phyloP scores from a whole-genome alignment of 1,140 invertebrate genomes.

The Trichogramma pretiosum region DNA sequence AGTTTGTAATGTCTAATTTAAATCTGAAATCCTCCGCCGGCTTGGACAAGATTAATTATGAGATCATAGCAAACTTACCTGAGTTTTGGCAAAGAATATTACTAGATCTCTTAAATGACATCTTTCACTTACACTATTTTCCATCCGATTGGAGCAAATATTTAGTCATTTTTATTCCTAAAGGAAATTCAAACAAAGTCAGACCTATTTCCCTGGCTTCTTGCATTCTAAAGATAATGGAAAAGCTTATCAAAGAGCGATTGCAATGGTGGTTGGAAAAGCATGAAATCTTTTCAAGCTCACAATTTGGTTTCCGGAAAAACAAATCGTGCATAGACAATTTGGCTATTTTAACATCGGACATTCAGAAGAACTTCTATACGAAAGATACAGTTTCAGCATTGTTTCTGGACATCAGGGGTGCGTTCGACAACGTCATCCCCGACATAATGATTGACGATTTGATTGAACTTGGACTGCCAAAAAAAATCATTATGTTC shows the following conservation, averaged over 20 bases:
- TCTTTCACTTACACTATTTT: slow-evolving; percentile 11
- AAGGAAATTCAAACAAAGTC: slow-evolving; percentile 18
- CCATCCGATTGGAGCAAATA: slow-evolving; percentile 21
- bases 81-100: slow-evolving; percentile 15
- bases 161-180: slow-evolving; percentile 23
- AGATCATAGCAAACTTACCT: slow-evolving; percentile 13
- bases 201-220: slow-evolving; percentile 23
- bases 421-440: slow-evolving; percentile 15
- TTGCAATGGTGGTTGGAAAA: slow-evolving; percentile 19
- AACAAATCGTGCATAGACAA: slow-evolving; percentile 18
- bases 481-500: neutral
- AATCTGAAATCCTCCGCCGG: slow-evolving; percentile 17
- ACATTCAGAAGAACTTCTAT: slow-evolving; percentile 15
- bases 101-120: slow-evolving; percentile 21
- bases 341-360: slow-evolving; percentile 8
- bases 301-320: slow-evolving; percentile 20
- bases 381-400: slow-evolving; percentile 4
- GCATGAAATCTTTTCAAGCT: neutral
- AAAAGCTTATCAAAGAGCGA: slow-evolving; percentile 19
- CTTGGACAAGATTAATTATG: slow-evolving; percentile 21
- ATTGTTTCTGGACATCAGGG: slow-evolving; percentile 16
- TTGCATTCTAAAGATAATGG: slow-evolving; percentile 17
- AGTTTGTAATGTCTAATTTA: neutral
- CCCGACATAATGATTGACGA: slow-evolving; percentile 16
- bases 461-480: slow-evolving; percentile 8